Evolutionary conservation across 2,113 vertebrate genomes (phyloP).

Genomic region (Amia ocellicauda): DNA sequence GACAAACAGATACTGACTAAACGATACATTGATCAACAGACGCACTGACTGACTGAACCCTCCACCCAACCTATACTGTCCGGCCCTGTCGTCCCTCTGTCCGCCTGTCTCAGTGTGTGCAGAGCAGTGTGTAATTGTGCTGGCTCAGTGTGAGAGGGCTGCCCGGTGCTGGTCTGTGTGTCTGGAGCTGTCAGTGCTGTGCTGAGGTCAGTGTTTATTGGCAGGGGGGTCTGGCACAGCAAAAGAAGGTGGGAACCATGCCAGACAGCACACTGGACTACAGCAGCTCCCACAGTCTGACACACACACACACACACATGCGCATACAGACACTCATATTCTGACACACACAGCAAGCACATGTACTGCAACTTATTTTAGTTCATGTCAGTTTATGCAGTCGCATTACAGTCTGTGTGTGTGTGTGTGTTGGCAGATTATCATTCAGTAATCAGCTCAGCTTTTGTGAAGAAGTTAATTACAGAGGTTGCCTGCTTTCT

Average conservation of each 20-base stretch:
- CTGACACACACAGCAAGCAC: too few relatives aligned
- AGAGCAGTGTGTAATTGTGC: background rate
- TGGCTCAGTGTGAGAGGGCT: background rate
- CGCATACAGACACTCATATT: too few relatives aligned
- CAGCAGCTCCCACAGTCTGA: too few relatives aligned
- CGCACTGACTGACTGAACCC: background rate
- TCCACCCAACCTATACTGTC: too few relatives aligned
- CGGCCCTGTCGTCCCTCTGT: too few relatives aligned
- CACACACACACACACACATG: too few relatives aligned
- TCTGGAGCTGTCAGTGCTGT: background rate
- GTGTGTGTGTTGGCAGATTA: background rate
- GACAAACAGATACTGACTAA: background rate
- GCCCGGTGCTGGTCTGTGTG: background rate
- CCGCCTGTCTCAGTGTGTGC: background rate
- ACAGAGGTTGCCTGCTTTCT: too few relatives aligned
- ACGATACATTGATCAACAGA: background rate
- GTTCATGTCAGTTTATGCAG: background rate
- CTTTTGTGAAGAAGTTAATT: too few relatives aligned
- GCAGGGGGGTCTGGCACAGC: background rate
- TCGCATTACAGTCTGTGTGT: background rate
- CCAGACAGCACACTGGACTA: too few relatives aligned
- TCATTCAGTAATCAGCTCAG: background rate
- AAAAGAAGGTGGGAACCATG: background rate
- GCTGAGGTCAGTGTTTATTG: background rate
- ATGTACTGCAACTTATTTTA: background rate